Evolutionary conservation across 2,113 vertebrate species (phyloP).

Genomic region (Macrotis lagotis): DNA sequence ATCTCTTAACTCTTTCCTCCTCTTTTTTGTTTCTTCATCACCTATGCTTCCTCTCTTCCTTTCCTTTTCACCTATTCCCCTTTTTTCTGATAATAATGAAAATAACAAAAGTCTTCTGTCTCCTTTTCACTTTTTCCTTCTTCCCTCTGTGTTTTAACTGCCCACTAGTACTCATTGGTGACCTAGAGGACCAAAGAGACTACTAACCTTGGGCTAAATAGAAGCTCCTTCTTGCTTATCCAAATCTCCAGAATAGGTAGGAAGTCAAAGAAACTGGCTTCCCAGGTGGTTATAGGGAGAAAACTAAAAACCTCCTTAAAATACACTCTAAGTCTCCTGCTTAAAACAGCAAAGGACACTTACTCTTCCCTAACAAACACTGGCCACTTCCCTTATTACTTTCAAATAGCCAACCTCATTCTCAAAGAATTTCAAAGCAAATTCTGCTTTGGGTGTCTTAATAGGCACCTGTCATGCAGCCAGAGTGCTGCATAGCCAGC

Average conservation of each 20-base stretch:
- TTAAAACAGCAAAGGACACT: background rate
- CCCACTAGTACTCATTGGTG: background rate
- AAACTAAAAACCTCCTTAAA: slow-evolving; percentile 28
- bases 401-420: slow-evolving; percentile 36
- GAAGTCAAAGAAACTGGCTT: background rate
- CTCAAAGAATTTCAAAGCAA: slow-evolving; percentile 43
- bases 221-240: background rate
- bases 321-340: slow-evolving; percentile 16
- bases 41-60: background rate
- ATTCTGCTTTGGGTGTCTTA: slow-evolving; percentile 1
- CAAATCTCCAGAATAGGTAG: background rate
- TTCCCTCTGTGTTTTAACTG: background rate
- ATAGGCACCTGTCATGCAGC: background rate
- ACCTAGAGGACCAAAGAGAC: background rate
- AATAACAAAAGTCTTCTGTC: background rate
- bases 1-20: background rate
- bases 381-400: background rate
- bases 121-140: background rate
- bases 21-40: background rate
- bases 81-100: background rate
- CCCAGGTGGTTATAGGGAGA: too few species aligned
- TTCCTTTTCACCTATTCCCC: background rate
- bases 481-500: background rate
- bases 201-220: background rate
- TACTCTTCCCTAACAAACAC: background rate